A percentile compares a stretch with the other conserved stretches of the same genome.
Evolutionary conservation across 2,797 vertebrate species (phyloP).

Genomic region (Psittacula derbiana): DNA sequence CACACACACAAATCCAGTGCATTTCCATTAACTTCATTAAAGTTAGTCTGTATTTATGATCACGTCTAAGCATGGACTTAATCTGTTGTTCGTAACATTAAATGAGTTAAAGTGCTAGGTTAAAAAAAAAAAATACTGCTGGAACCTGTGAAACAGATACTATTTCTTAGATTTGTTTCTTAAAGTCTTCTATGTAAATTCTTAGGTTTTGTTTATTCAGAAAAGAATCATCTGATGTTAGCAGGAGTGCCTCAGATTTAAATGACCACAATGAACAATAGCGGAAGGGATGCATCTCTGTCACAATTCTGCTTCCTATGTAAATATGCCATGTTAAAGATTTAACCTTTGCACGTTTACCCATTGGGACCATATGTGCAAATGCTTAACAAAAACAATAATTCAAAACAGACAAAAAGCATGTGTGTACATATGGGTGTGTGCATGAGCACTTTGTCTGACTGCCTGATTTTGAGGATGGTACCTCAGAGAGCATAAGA

Average conservation of each 20-base stretch:
- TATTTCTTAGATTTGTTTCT: not conserved
- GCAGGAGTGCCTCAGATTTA: not conserved
- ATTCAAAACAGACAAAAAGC: slow-evolving; percentile 41
- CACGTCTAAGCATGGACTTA: not conserved
- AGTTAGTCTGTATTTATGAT: not conserved
- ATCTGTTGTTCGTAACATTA: not conserved
- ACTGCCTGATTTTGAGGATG: not conserved
- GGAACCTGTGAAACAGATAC: not conserved
- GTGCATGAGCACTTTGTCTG: not conserved
- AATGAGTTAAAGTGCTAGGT: not conserved
- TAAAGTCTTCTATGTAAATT: not conserved
- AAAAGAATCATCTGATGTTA: not conserved
- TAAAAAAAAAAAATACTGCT: not conserved
- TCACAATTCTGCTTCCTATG: slow-evolving; percentile 1
- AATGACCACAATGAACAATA: not conserved
- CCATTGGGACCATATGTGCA: slow-evolving; percentile 61
- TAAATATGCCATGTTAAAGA: slow-evolving; percentile 32
- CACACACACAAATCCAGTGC: not conserved
- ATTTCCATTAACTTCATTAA: not conserved
- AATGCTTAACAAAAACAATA: slow-evolving; percentile 52
- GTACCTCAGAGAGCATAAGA: not conserved
- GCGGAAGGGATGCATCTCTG: not conserved
- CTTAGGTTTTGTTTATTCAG: not conserved
- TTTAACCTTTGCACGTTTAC: slow-evolving; percentile 47
- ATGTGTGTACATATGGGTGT: not conserved